Conservation (phyloP, 2,113 vertebrate genomes). For the Beaufortia kweichowensis region DNA sequence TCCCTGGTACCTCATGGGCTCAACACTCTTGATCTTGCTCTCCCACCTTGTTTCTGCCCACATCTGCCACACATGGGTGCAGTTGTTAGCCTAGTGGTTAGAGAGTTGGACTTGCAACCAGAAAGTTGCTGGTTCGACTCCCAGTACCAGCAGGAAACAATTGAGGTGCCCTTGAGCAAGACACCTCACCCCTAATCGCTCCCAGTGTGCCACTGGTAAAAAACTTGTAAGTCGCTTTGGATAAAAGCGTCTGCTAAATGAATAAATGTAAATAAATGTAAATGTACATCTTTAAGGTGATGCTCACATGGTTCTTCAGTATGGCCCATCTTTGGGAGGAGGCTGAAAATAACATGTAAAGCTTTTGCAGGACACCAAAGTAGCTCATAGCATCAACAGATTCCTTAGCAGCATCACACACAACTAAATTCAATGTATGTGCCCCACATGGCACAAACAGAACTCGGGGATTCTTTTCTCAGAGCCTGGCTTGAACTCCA, state of each 20-base stretch:
- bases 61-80: too few relatives aligned
- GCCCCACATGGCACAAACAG: background rate
- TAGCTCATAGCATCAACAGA: conserved; percentile 36
- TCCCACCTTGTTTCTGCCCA: conserved; percentile 53
- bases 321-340: conserved; percentile 51
- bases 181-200: too few relatives aligned
- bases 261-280: too few relatives aligned
- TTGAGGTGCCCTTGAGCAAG: too few relatives aligned
- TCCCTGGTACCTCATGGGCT: conserved; percentile 52
- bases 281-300: conserved; percentile 47
- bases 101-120: too few relatives aligned
- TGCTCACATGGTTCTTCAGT: conserved; percentile 38
- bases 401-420: conserved; percentile 5
- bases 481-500: conserved; percentile 6
- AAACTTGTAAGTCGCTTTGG: too few relatives aligned
- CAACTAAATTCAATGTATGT: background rate
- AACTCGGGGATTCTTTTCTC: background rate
- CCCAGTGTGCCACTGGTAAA: too few relatives aligned
- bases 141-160: too few relatives aligned
- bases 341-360: conserved; percentile 51
- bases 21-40: conserved; percentile 48
- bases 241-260: too few relatives aligned
- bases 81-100: too few relatives aligned
- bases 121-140: too few relatives aligned
- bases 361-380: conserved; percentile 43